Base-by-base conservation (phyloP, 2,888 invertebrate genomes). In the Epinotia brunnichana region DNA sequence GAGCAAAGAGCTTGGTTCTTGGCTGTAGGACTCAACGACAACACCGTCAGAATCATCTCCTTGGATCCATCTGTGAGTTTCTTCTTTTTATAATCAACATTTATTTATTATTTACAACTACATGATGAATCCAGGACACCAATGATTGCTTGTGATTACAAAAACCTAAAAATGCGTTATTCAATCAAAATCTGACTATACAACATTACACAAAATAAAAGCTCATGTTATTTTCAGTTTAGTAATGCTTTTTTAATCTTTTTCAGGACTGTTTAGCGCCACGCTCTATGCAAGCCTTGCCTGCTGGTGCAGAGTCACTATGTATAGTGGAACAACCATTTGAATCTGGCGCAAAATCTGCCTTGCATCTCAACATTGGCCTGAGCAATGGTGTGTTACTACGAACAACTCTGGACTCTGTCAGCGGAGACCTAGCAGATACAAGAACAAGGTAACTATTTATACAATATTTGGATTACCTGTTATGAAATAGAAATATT, bases 21-120 rank as follows among this genome's bases (percentile, higher is more conserved):
- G 80, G 98, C 99, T 74, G 99, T 99, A 41, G 99, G 99, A 2
- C 94, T 99, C 48, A 96, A 97, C 68, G 99, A 99, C 83, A 98
- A 98, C 84, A 99, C 99, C 29, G 99, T 99, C 73, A 94, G 99
- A 80, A 98, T 99, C 74, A 98, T 99, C 75, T 99, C 99, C 0
- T 93, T 99, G 73, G 99, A 99, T 91, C 99, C 99, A 21, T 95
- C 96, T 67, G 96, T 96, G 90, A 94, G 95, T 79, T 44, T 41
- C 3, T 54, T 2, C 21, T 10, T 19, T n/a, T 15, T 48, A 56
- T 53, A 67, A 35, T 61, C 13, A 24, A 69, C 35, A 11, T 21
- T 62, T 29, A 13, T 54, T 51, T 24, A 0, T 24, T 15, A 2
- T 59, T 15, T 35, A 5, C 24, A 1, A 51, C 74, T 70, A 70